phyloP scores from a whole-genome alignment of 30 jellyfish, hydroid and myxozoan species.

The Calvadosia cruxmelitensis region DNA sequence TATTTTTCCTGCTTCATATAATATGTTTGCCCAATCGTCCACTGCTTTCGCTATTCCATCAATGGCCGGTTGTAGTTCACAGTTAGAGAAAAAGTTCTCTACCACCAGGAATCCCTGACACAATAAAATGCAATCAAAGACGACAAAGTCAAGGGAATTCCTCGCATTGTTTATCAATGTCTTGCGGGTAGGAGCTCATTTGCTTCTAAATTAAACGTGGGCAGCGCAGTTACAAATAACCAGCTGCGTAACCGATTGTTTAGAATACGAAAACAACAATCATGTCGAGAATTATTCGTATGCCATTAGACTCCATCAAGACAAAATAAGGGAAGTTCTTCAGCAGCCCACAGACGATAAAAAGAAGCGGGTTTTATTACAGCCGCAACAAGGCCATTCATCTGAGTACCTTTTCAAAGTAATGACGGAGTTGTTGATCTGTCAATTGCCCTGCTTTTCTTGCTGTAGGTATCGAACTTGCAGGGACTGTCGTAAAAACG shows the following conservation, averaged over 20 bases:
- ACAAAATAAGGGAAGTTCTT: no score
- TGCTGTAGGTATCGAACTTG: no score
- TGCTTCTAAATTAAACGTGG: no score
- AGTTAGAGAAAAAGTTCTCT: slow-evolving; percentile 7
- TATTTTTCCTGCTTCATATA: slow-evolving; percentile 30
- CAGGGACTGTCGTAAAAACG: no score
- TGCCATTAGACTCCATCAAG: no score
- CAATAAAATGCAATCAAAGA: neutral
- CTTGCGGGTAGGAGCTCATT: no score
- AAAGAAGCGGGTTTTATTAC: no score
- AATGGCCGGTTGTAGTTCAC: slow-evolving; percentile 30
- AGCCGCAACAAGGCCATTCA: neutral
- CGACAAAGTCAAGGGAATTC: no score
- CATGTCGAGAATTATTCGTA: neutral
- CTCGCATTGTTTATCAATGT: no score
- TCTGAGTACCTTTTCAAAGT: slow-evolving; percentile 15
- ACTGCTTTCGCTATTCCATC: slow-evolving; percentile 27
- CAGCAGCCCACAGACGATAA: no score
- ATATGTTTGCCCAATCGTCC: slow-evolving; percentile 13
- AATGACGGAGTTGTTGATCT: slow-evolving; percentile 9
- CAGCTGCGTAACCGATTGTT: no score
- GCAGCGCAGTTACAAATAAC: no score
- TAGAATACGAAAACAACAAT: neutral
- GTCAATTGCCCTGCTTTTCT: slow-evolving; percentile 30
- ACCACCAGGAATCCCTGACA: slow-evolving; percentile 25